Conservation (phyloP, 2,888 invertebrate species). For the Acronicta aceris region DNA sequence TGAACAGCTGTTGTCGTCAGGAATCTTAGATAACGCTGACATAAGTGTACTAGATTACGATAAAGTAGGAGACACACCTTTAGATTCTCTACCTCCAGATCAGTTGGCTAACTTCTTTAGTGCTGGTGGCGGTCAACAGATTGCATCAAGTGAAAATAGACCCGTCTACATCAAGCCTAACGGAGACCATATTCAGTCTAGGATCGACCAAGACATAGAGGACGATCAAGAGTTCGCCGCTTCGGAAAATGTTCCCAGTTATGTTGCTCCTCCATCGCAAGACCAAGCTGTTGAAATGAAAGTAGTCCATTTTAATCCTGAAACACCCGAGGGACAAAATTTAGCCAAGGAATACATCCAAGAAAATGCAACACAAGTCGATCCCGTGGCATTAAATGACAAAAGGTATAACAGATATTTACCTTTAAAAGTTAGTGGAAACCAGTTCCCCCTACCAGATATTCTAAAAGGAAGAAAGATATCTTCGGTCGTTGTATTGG, state of each 20-base stretch:
- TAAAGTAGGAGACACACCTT: slow-evolving; percentile 95
- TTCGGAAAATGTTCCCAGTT: slow-evolving; percentile 85
- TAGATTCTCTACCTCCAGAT: slow-evolving; percentile 95
- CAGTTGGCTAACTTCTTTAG: slow-evolving; percentile 96
- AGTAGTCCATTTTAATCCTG: slow-evolving; percentile 94
- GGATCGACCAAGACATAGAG: slow-evolving; percentile 82
- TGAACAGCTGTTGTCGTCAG: slow-evolving; percentile 94
- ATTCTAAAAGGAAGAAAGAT: slow-evolving; percentile 93
- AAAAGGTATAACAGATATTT: slow-evolving; percentile 95
- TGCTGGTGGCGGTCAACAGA: slow-evolving; percentile 94
- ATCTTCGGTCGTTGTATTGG: slow-evolving; percentile 95
- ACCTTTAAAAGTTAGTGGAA: slow-evolving; percentile 95
- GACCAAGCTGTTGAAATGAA: slow-evolving; percentile 94
- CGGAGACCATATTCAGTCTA: slow-evolving; percentile 88
- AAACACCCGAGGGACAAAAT: slow-evolving; percentile 92
- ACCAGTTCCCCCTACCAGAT: slow-evolving; percentile 95
- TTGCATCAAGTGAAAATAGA: slow-evolving; percentile 92
- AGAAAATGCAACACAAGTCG: slow-evolving; percentile 92
- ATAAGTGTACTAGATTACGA: slow-evolving; percentile 96
- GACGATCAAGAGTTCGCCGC: slow-evolving; percentile 89
- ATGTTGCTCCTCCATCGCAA: slow-evolving; percentile 72
- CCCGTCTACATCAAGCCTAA: slow-evolving; percentile 91
- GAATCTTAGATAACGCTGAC: slow-evolving; percentile 95
- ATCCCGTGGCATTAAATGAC: slow-evolving; percentile 93
- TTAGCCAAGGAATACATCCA: slow-evolving; percentile 93